Conservation (phyloP, 2,888 invertebrate genomes). For the Ellobium chinense region DNA sequence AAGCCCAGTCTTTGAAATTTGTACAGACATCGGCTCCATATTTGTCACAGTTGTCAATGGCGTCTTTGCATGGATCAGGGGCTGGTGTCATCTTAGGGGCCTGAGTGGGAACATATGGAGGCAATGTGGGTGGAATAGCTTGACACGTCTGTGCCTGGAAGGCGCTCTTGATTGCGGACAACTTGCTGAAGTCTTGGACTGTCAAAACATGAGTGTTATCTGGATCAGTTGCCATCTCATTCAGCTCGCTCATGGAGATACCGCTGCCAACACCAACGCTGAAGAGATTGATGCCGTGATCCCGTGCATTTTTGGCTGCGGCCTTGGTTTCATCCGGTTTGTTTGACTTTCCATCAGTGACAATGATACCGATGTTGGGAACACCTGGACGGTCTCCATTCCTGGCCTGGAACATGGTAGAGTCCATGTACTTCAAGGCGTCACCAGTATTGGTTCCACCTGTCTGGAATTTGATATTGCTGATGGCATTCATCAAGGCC, state of each 20-base stretch:
- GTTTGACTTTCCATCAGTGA: slow-evolving; percentile 68
- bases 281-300: slow-evolving; percentile 61
- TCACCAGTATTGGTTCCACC: slow-evolving; percentile 72
- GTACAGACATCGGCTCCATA: slow-evolving; percentile 57
- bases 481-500: slow-evolving; percentile 61
- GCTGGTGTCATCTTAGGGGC: slow-evolving; percentile 45
- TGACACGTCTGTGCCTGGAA: slow-evolving; percentile 55
- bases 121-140: slow-evolving; percentile 57
- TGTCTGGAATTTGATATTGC: slow-evolving; percentile 63
- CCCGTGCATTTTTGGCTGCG: slow-evolving; percentile 58
- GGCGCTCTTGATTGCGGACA: slow-evolving; percentile 59
- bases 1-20: slow-evolving; percentile 62
- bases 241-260: slow-evolving; percentile 61
- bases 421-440: slow-evolving; percentile 59
- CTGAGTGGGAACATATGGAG: slow-evolving; percentile 47
- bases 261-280: slow-evolving; percentile 66
- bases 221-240: slow-evolving; percentile 69
- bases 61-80: slow-evolving; percentile 63
- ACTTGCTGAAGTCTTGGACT: slow-evolving; percentile 62
- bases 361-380: slow-evolving; percentile 66
- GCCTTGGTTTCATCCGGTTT: slow-evolving; percentile 60
- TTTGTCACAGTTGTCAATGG: slow-evolving; percentile 56
- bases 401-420: slow-evolving; percentile 41
- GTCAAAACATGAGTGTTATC: slow-evolving; percentile 66
- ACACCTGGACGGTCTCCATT: slow-evolving; percentile 68